phyloP scores from a whole-genome alignment of 1,140 invertebrate species.

The Idris sp. region DNA sequence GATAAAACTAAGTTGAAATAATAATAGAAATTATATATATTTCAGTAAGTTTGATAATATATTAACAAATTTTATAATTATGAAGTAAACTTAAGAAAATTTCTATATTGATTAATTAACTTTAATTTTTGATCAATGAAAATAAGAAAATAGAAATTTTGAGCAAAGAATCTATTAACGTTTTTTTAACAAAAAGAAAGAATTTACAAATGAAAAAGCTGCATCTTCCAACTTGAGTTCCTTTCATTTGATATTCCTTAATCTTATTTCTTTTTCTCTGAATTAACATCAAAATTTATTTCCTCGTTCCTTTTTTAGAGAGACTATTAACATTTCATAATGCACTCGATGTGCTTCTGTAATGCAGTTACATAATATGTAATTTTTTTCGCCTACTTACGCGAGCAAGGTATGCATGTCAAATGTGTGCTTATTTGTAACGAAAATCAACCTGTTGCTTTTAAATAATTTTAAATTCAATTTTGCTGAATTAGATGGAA shows the following conservation, averaged over 20 bases:
- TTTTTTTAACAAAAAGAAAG: too few species aligned
- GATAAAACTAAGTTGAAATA: too few species aligned
- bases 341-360: constrained; percentile 31
- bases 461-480: too few species aligned
- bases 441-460: constrained; percentile 29
- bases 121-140: too few species aligned
- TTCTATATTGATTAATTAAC: too few species aligned
- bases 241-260: constrained; percentile 9
- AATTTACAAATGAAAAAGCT: constrained; percentile 1
- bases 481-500: too few species aligned
- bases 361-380: constrained; percentile 45
- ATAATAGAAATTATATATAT: too few species aligned
- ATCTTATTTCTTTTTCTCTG: constrained; percentile 15
- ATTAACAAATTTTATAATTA: too few species aligned
- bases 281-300: constrained; percentile 41
- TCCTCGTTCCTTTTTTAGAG: constrained; percentile 41
- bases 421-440: constrained; percentile 30
- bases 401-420: constrained; percentile 1
- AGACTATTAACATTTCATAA: constrained; percentile 51
- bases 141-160: too few species aligned
- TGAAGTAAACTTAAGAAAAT: too few species aligned
- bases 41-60: too few species aligned
- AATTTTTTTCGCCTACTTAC: constrained; percentile 27
- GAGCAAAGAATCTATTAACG: too few species aligned
- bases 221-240: not conserved